These are phyloP conservation scores for Amblyopsis rosae DNA, from an alignment of 2,113 vertebrate species.

Conservation along the genomic window DNA sequence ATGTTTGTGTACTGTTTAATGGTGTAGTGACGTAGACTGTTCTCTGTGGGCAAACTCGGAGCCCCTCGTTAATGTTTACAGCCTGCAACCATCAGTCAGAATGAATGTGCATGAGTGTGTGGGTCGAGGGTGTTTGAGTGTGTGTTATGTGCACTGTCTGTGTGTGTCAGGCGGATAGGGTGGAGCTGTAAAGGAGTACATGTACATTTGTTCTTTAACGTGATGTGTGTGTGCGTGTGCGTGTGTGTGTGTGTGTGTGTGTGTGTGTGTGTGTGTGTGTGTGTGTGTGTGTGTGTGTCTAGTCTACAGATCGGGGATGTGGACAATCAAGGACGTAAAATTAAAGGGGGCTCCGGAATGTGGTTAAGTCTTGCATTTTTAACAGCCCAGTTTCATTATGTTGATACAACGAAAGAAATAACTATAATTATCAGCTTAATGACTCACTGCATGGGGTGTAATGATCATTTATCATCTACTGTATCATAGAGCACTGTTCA, in stretches of 20 bases:
- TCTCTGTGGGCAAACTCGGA: slow-evolving; percentile 37
- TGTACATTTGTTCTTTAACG: not conserved
- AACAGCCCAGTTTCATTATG: slow-evolving; percentile 26
- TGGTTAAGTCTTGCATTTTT: slow-evolving; percentile 40
- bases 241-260: slow-evolving; percentile 12
- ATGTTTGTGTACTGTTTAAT: slow-evolving; percentile 42
- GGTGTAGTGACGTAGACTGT: slow-evolving; percentile 39
- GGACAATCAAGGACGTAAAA: slow-evolving; percentile 32
- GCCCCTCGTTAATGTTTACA: slow-evolving; percentile 57
- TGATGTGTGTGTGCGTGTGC: slow-evolving; percentile 3
- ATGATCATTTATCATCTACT: slow-evolving; percentile 25
- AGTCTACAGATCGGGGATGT: slow-evolving; percentile 6
- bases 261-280: slow-evolving; percentile 8
- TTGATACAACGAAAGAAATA: slow-evolving; percentile 23
- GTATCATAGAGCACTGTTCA: not conserved
- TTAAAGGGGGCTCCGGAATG: slow-evolving; percentile 31
- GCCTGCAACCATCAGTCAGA: slow-evolving; percentile 25
- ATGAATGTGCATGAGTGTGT: slow-evolving; percentile 3
- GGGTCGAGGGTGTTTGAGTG: not conserved
- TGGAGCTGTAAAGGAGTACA: not conserved
- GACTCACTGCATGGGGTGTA: slow-evolving; percentile 22
- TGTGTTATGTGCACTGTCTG: not conserved
- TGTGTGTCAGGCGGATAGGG: not conserved
- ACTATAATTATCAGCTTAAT: slow-evolving; percentile 58
- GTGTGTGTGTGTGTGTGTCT: slow-evolving; percentile 12